These are phyloP conservation scores for Xylophagus ater DNA, from an alignment of 2,888 invertebrate genomes.

Conservation along the genomic window DNA sequence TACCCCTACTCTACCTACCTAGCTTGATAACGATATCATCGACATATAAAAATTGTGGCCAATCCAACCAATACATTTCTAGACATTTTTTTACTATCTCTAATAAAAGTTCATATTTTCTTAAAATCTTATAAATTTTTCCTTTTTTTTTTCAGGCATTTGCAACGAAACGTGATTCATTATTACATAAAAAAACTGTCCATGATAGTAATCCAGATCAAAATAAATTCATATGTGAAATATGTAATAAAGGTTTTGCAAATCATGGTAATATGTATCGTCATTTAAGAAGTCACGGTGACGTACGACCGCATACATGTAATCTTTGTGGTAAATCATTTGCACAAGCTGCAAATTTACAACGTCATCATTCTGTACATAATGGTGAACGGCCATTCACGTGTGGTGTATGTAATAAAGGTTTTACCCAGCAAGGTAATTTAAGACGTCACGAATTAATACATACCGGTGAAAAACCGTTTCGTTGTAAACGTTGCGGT, in stretches of 20 bases:
- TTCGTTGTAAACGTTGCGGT: conserved; percentile 36
- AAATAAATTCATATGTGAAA: conserved; percentile 33
- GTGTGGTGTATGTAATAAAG: conserved; percentile 34
- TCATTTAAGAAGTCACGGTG: conserved; percentile 37
- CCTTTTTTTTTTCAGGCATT: conserved; percentile 25
- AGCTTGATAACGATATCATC: no score
- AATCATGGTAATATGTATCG: conserved; percentile 37
- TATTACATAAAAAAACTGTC: conserved; percentile 34
- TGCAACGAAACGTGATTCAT: conserved; percentile 34
- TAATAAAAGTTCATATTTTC: no score
- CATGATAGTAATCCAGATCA: conserved; percentile 32
- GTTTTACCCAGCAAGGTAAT: conserved; percentile 37
- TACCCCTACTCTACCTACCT: no score
- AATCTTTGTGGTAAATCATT: conserved; percentile 34
- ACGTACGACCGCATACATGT: conserved; percentile 34
- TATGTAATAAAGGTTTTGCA: conserved; percentile 35
- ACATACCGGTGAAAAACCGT: conserved; percentile 38
- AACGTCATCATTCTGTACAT: conserved; percentile 36
- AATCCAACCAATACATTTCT: no score
- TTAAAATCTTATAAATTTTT: no score
- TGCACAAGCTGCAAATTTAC: conserved; percentile 33
- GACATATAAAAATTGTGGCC: no score
- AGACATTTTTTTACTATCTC: no score
- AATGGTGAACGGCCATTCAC: conserved; percentile 36
- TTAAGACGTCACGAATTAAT: conserved; percentile 37